Evolutionary conservation across 2,113 vertebrate genomes (phyloP), one percentile per base, ranked within the genome.

Genomic region (Motacilla tschutschensis): DNA sequence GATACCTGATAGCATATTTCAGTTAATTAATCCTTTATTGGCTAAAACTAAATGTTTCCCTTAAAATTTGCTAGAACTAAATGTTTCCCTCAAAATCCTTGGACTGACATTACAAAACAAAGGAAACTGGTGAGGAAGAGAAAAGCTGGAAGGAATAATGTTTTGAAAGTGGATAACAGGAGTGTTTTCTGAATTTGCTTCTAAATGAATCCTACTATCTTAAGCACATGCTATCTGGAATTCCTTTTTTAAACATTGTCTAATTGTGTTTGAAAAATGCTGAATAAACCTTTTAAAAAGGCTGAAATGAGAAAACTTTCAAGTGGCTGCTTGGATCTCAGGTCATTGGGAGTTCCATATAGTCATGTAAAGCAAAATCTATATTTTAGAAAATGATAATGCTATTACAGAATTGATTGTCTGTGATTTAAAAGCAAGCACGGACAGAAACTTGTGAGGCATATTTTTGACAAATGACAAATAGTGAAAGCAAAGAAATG

Each of bases 101-200:
- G 25, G 8, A 15, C 26, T 50, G 17, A 7, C 18, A 36, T 74
- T 54, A 50, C 24, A 46, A 44, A 48, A 10, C 0, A 0, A 60
- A 11, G 8, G 2, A 35, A 58, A 28, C 10, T 54, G 3, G 3
- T 26, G 24, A 78, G 8, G 19, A 79, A 82, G 22, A 60, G 22
- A 75, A 65, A 63, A 17, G 3, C 8, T 57, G 10, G 16, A 51
- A 79, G 13, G 75, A 85, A 35, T 14, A 47, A 6, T 17, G 1
- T 29, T 86, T 74, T 14, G 18, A 83, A 89, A 71, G 66, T 24
- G 2, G 43, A n/a, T 13, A 62, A 6, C 10, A 47, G 5, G 22
- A 48, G 1, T 16, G 12, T 55, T 31, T 65, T 67, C n/a, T 67
- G 62, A 59, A 59, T 67, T 28, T 60, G 3, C 46, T 55, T 73